Conservation (phyloP, 1,140 invertebrate species). For the Elysia chlorotica region DNA sequence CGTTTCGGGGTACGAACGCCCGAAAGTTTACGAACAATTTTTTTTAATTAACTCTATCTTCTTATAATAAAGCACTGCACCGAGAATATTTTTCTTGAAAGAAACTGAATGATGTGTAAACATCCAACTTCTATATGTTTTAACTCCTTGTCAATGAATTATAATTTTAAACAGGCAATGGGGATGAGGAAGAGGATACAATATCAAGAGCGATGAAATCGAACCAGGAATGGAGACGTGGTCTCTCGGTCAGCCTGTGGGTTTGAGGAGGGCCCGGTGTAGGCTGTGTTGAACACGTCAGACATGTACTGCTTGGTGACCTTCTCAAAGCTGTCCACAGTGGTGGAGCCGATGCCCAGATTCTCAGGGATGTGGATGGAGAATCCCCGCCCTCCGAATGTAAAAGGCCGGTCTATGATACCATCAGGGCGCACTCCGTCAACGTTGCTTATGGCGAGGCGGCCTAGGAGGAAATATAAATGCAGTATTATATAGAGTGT, state of each 20-base stretch:
- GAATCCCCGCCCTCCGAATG: conserved; percentile 19
- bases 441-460: conserved; percentile 6
- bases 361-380: conserved; percentile 3
- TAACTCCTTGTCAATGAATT: neutral
- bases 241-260: conserved; percentile 16
- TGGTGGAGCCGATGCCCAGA: neutral
- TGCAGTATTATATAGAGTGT: too few relatives aligned
- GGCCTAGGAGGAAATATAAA: too few relatives aligned
- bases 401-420: conserved; percentile 11
- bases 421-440: conserved; percentile 7
- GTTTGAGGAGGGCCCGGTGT: neutral
- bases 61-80: too few relatives aligned
- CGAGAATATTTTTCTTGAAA: too few relatives aligned
- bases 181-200: neutral
- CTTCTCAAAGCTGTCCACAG: conserved; percentile 21
- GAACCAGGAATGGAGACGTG: conserved; percentile 20
- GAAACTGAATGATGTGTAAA: too few relatives aligned
- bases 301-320: conserved; percentile 2
- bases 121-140: too few relatives aligned
- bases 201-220: neutral
- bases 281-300: conserved; percentile 16
- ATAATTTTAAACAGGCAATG: neutral
- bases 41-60: too few relatives aligned
- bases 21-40: too few relatives aligned
- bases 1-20: too few relatives aligned